Percentiles rank a stretch among this genome's conserved stretches.
Conservation (phyloP, 1,140 invertebrate genomes). For the Potamilus streckersoni region DNA sequence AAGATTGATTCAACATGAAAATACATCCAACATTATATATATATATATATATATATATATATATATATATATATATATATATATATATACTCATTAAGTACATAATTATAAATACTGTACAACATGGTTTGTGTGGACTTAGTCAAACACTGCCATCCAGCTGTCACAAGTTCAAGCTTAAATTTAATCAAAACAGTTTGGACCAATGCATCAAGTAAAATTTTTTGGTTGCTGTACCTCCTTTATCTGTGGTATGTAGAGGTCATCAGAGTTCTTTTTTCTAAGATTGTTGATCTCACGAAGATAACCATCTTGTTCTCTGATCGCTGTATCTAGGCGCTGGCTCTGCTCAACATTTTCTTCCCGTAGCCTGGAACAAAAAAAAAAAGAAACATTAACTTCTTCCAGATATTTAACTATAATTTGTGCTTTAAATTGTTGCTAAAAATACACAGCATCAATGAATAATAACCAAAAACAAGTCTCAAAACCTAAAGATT, state of each 20-base stretch:
- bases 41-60: neutral
- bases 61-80: neutral
- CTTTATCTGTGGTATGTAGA: conserved; percentile 62
- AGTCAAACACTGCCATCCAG: no score
- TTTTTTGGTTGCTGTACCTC: conserved; percentile 36
- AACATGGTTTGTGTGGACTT: no score
- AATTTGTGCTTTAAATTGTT: no score
- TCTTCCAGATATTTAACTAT: no score
- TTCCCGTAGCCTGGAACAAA: conserved; percentile 12
- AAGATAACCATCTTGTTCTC: conserved; percentile 40
- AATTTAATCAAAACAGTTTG: neutral
- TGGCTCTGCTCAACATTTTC: conserved; percentile 12
- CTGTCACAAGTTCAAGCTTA: neutral
- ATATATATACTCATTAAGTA: neutral
- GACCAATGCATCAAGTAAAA: neutral
- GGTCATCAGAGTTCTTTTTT: conserved; percentile 49
- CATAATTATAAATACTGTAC: neutral
- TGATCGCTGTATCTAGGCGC: conserved; percentile 27
- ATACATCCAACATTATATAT: neutral
- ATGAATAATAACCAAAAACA: no score
- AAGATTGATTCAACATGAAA: no score
- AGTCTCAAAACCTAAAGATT: no score
- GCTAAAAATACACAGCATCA: no score
- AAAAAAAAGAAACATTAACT: no score
- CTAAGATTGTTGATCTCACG: conserved; percentile 38